Evolutionary conservation across 2,113 vertebrate species (phyloP), one percentile per base, ranked within the genome.

Genomic region (Circaetus gallicus): DNA sequence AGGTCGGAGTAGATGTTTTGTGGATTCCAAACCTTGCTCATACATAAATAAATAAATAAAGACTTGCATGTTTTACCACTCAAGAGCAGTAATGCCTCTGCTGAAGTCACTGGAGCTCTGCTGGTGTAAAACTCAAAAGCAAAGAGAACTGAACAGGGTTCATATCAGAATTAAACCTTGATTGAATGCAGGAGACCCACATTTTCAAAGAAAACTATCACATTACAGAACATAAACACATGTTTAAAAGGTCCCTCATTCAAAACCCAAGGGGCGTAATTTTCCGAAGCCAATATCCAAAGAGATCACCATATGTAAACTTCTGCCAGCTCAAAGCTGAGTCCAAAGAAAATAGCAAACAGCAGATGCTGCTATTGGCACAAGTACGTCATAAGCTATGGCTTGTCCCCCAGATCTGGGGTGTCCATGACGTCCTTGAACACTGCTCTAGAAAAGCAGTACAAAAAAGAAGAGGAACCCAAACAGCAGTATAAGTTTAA

Each of bases 291-390:
- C 70, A 74, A 12, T 77, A 73, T 91, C 71, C 76, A 78, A 95
- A 94, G 90, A 88, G 45, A 93, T 90, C 50, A 89, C 13, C 40
- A 81, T 82, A 18, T 52, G 63, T 53, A 83, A 66, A 79, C 82
- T 96, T 83, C 78, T 95, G 52, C 38, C 5, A 13, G 59, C 63
- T 96, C 83, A 88, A 83, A 58, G 31, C 38, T 55, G 83, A 91
- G n/a, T 77, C 74, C 88, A 94, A 84, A 92, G 91, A 84, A 96
- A 97, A 95, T 58, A 89, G 36, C 80, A 96, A 97, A 90, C 42
- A 95, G 26, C 76, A 97, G 89, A 77, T 95, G 89, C 34, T 95
- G 47, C n/a, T 69, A 22, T 69, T 82, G 82, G 63, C 58, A 77
- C 34, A 53, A 73, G n/a, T 21, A 47, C 20, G 63, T 45, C 62